Percentiles rank a stretch among this genome's conserved stretches.
These are phyloP conservation scores for Margarornis squamiger DNA, from an alignment of 2,797 vertebrate genomes.

Conservation along the genomic window DNA sequence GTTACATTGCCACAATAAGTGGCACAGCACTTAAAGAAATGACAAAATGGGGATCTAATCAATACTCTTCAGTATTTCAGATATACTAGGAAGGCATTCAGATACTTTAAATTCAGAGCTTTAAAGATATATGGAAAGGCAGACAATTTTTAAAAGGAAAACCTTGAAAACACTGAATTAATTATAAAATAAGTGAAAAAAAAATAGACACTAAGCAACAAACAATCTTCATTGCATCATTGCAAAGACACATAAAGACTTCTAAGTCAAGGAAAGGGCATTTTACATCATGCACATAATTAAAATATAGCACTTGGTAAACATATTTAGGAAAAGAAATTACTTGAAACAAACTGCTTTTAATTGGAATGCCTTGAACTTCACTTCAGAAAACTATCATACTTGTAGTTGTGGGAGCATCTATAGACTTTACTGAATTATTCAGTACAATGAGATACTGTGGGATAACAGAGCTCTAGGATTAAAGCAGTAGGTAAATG, in stretches of 20 bases:
- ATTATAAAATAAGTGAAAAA: not conserved
- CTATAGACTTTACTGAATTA: not conserved
- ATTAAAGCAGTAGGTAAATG: not conserved
- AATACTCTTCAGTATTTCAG: not conserved
- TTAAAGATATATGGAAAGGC: not conserved
- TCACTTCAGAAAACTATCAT: not conserved
- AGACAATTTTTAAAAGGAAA: not conserved
- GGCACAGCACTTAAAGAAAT: not conserved
- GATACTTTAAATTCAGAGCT: not conserved
- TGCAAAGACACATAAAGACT: not conserved
- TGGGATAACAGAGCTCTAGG: not conserved
- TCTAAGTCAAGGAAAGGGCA: not conserved
- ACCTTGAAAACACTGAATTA: not conserved
- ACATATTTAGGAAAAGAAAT: not conserved
- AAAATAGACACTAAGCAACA: accelerated
- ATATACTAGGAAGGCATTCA: not conserved
- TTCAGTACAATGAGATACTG: not conserved
- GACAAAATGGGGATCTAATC: not conserved
- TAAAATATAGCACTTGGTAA: not conserved
- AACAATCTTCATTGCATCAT: not conserved
- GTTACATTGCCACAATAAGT: not conserved
- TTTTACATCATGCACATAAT: not conserved
- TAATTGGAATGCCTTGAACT: not conserved
- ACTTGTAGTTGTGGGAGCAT: not conserved
- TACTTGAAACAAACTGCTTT: not conserved